Base-by-base conservation (phyloP, 30 jellyfish, hydroid and myxozoan genomes). In the Mastigias papua region DNA sequence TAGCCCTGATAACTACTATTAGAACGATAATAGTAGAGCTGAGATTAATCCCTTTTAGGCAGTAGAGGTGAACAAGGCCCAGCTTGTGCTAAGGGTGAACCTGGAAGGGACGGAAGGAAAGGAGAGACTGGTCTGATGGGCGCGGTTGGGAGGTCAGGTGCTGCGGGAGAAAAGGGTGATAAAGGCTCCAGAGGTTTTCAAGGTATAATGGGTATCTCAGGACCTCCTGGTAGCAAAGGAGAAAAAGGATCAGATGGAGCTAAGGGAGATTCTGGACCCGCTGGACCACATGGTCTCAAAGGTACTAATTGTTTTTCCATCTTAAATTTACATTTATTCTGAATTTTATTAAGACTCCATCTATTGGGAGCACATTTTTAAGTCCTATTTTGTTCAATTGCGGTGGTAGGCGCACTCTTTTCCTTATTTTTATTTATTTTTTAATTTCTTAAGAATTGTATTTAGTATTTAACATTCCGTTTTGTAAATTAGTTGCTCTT, bases 31-130 rank as follows among this genome's bases (percentile, higher is more conserved):
- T 34, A 15, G 34, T 68, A 0, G n/a, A n/a, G n/a, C n/a, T n/a
- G n/a, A n/a, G n/a, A n/a, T n/a, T 23, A 42, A 16, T 28, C 25
- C n/a, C 5, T 31, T 80, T 67, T 48, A 91, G 98, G 98, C 28
- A 84, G 35, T 3, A 89, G 69, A 29, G 98, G 98, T 61, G 89
- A 89, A 2, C 88, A 89, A 22, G 98, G 98, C 34, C 94, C 98
- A 20, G 30, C 63, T 1, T 82, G 92, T 51, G 73, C 82, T 23
- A 82, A 82, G 31, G 98, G 98, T 30, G 93, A 89, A 26, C 90
- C 98, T 48, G 98, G 98, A 2, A 29, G 15, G 21, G 86, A 73
- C 25, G 98, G 98, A 23, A 33, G 25, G 54, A 73, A 85, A 69
- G 98, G 98, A 57, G 90, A 84, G 4, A 54, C 34, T 34, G 98